These are phyloP conservation scores for Brenthis ino DNA, from an alignment of 2,888 invertebrate species.

Conservation along the genomic window DNA sequence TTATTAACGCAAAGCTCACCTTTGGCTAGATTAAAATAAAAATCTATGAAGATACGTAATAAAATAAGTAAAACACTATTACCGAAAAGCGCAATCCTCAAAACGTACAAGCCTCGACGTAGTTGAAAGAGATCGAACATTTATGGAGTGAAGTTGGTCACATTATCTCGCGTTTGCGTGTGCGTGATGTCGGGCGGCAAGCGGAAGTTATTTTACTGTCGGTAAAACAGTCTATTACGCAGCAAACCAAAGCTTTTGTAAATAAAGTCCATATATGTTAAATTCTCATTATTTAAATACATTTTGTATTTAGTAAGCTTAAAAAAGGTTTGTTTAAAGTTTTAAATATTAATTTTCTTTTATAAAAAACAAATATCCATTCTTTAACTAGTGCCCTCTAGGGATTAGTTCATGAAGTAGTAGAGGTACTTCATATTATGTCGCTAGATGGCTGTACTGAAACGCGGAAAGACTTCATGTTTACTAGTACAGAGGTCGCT, in stretches of 20 bases:
- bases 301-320: not conserved
- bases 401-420: not conserved
- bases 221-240: constrained; percentile 72
- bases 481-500: constrained; percentile 24
- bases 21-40: constrained; percentile 48
- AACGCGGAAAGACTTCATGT: constrained; percentile 4
- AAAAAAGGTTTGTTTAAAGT: not conserved
- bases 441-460: constrained; percentile 24
- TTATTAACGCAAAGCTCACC: constrained; percentile 50
- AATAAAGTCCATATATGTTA: not conserved
- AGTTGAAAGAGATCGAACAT: constrained; percentile 79
- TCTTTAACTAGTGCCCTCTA: constrained; percentile 36
- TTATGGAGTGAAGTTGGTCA: constrained; percentile 74
- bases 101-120: constrained; percentile 78
- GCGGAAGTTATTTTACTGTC: constrained; percentile 66
- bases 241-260: constrained; percentile 48
- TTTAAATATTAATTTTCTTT: not conserved
- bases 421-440: not conserved
- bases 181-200: constrained; percentile 76
- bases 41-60: constrained; percentile 49
- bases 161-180: constrained; percentile 62
- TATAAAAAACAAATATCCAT: not conserved
- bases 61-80: constrained; percentile 68
- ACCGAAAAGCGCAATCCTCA: constrained; percentile 76
- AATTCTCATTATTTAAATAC: not conserved